Evolutionary conservation across 2,113 vertebrate genomes (phyloP).

Genomic region (Psilopsiagon aurifrons): DNA sequence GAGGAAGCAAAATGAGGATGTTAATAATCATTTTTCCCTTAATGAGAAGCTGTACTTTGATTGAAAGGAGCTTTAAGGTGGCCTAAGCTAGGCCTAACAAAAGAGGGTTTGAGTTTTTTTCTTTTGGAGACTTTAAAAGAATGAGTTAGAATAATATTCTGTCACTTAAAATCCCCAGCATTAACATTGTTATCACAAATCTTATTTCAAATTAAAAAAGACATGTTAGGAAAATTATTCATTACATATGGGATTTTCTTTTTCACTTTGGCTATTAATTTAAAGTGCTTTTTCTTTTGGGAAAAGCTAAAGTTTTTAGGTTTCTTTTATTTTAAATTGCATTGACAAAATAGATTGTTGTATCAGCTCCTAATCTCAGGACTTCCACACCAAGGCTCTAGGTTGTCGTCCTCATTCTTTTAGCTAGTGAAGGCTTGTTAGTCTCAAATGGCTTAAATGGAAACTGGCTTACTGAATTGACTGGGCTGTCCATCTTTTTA

Average conservation of each 20-base stretch:
- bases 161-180: conserved; percentile 64
- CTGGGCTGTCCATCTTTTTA: background rate
- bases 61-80: conserved; percentile 76
- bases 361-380: background rate
- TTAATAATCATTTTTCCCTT: conserved; percentile 83
- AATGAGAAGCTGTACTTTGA: conserved; percentile 82
- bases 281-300: conserved; percentile 49
- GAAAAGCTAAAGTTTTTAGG: conserved; percentile 1
- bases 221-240: conserved; percentile 64
- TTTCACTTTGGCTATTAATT: conserved; percentile 45
- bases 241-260: conserved; percentile 62
- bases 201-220: conserved; percentile 72
- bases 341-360: background rate
- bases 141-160: conserved; percentile 59
- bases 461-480: background rate
- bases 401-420: background rate
- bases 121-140: conserved; percentile 61
- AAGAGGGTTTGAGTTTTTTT: conserved; percentile 16
- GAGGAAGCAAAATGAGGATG: conserved; percentile 81
- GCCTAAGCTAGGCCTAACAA: conserved; percentile 76
- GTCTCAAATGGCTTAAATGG: background rate
- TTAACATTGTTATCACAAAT: conserved; percentile 69
- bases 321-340: background rate
- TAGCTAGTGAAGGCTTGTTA: background rate
- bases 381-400: background rate